These are phyloP conservation scores for Mellilla xanthometata DNA, from an alignment of 2,888 invertebrate species.

Conservation along the genomic window DNA sequence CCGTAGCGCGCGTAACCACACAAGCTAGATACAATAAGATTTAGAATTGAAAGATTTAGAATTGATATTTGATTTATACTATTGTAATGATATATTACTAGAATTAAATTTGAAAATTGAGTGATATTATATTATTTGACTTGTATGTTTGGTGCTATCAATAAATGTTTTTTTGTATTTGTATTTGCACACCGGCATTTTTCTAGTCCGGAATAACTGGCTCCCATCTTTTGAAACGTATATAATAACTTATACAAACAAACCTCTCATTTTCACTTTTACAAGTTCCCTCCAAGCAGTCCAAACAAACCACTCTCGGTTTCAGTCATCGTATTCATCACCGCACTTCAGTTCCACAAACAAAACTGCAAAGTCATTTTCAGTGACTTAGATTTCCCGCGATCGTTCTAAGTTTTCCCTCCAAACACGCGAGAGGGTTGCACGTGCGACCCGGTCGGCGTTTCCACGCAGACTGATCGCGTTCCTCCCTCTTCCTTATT, in stretches of 20 bases:
- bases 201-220: too few relatives aligned
- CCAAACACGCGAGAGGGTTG: conserved; percentile 37
- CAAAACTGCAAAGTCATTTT: conserved; percentile 20
- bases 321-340: conserved; percentile 40
- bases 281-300: conserved; percentile 35
- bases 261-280: conserved; percentile 59
- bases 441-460: conserved; percentile 44
- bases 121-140: too few relatives aligned
- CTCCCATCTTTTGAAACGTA: too few relatives aligned
- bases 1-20: too few relatives aligned
- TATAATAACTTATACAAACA: conserved; percentile 25
- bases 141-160: too few relatives aligned
- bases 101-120: too few relatives aligned
- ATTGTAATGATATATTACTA: too few relatives aligned
- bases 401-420: conserved; percentile 65
- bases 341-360: conserved; percentile 48
- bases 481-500: conserved; percentile 27
- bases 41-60: too few relatives aligned
- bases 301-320: conserved; percentile 31
- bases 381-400: conserved; percentile 22
- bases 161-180: too few relatives aligned
- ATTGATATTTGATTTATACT: too few relatives aligned
- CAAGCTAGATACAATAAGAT: too few relatives aligned
- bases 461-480: conserved; percentile 49
- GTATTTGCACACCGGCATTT: too few relatives aligned